Evolutionary conservation across 2,113 vertebrate species (phyloP).

Genomic region (Uria aalge): DNA sequence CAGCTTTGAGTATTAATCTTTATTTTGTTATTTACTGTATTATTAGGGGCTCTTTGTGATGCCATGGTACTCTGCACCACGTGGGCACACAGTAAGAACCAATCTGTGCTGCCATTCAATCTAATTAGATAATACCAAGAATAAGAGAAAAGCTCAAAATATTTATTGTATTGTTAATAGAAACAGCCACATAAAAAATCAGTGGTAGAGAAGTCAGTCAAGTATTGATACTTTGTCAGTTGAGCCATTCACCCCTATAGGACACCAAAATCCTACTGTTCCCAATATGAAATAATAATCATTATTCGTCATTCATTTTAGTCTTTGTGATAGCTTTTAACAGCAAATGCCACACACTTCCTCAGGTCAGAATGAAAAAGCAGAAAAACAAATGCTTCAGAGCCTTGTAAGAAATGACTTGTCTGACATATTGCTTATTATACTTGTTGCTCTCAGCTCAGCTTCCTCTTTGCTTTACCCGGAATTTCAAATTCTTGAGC

Average conservation of each 20-base stretch:
- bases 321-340: background rate
- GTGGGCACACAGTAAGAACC: background rate
- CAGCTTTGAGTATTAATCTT: background rate
- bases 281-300: background rate
- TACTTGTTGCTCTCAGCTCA: background rate
- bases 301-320: background rate
- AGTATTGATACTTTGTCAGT: background rate
- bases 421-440: background rate
- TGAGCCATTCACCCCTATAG: background rate
- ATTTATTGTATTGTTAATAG: background rate
- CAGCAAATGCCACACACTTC: background rate
- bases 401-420: background rate
- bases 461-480: background rate
- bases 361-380: background rate
- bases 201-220: background rate
- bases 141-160: background rate
- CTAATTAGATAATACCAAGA: background rate
- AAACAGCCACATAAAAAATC: background rate
- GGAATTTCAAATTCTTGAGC: background rate
- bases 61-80: background rate
- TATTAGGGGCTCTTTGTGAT: background rate
- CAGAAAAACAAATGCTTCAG: background rate
- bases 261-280: background rate
- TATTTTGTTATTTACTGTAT: background rate
- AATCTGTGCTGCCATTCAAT: background rate